Conservation (phyloP, 2,797 vertebrate species). For the Pempheris klunzingeri region DNA sequence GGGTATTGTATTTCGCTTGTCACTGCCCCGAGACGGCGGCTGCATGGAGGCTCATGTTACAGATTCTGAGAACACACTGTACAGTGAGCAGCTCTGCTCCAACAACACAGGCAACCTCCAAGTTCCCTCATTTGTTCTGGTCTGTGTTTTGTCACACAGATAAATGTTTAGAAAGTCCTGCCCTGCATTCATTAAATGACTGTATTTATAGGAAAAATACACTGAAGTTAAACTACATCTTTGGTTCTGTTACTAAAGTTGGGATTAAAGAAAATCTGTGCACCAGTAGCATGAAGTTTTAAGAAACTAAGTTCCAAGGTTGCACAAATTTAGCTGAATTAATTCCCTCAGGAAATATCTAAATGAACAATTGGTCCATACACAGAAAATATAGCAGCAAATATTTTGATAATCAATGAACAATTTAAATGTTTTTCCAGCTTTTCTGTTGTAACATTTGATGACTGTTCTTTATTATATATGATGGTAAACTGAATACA, state of each 20-base stretch:
- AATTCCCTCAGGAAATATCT: too few relatives aligned
- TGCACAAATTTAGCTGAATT: neutral
- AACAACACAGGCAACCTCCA: slow-evolving; percentile 20
- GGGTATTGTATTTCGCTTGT: slow-evolving; percentile 68
- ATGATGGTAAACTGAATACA: neutral
- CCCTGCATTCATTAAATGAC: neutral
- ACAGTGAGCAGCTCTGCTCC: slow-evolving; percentile 21
- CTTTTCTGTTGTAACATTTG: neutral
- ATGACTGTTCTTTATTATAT: neutral
- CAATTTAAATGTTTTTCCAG: neutral
- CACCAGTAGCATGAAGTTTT: neutral
- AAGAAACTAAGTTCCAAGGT: neutral
- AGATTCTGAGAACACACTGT: slow-evolving; percentile 47
- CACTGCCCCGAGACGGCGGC: slow-evolving; percentile 47
- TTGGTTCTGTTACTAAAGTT: neutral
- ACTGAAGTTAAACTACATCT: neutral
- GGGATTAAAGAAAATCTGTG: neutral
- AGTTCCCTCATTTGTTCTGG: neutral
- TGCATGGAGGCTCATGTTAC: slow-evolving; percentile 52
- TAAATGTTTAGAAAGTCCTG: neutral
- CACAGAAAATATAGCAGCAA: too few relatives aligned
- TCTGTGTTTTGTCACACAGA: neutral
- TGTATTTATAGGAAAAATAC: neutral
- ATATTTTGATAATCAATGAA: neutral
- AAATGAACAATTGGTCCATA: neutral